Evolutionary conservation across 1,140 invertebrate genomes (phyloP).

Genomic region (Pectinophora gossypiella): DNA sequence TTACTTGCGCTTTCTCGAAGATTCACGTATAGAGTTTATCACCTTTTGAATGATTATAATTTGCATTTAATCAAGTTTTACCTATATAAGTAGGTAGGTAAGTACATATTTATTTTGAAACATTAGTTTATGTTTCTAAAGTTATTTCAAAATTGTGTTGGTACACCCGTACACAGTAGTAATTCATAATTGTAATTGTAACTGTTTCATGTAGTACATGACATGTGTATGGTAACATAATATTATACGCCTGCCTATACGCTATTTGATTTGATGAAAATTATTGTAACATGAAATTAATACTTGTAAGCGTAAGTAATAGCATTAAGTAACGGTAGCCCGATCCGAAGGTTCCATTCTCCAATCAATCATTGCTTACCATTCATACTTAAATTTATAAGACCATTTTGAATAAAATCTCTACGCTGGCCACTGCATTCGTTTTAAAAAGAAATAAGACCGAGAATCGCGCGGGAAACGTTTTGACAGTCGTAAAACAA

Average conservation of each 20-base stretch:
- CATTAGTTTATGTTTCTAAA: too few species aligned
- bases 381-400: background rate
- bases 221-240: background rate
- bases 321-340: background rate
- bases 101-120: too few species aligned
- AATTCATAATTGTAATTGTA: too few species aligned
- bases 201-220: too few species aligned
- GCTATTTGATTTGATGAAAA: background rate
- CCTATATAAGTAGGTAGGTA: too few species aligned
- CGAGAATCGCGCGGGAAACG: background rate
- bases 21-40: too few species aligned
- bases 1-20: too few species aligned
- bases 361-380: background rate
- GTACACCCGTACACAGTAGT: too few species aligned
- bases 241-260: background rate
- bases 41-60: too few species aligned
- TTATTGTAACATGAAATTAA: background rate
- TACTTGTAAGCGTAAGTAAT: background rate
- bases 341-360: background rate
- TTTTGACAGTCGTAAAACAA: background rate
- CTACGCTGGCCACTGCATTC: background rate
- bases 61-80: too few species aligned
- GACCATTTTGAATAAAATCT: background rate
- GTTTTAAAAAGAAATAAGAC: background rate
- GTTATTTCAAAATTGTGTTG: too few species aligned